Percentiles rank a stretch among this genome's conserved stretches.
Evolutionary conservation across 2,113 vertebrate genomes (phyloP).

Genomic region (Heterotis niloticus): DNA sequence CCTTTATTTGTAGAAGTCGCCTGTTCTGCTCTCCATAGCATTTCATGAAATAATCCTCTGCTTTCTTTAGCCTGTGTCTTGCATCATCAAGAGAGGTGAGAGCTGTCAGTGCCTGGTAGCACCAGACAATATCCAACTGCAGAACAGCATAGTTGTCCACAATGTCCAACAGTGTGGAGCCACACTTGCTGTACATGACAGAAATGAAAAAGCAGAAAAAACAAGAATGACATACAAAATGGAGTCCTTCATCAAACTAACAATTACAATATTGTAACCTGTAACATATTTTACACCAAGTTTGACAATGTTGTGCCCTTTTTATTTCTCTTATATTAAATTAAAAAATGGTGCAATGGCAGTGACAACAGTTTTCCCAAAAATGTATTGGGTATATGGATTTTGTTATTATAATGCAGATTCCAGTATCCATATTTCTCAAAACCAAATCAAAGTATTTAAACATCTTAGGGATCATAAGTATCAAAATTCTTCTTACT

Average conservation of each 20-base stretch:
- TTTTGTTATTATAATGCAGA: no score
- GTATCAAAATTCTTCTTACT: constrained; percentile 55
- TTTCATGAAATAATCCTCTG: constrained; percentile 77
- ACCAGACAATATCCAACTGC: constrained; percentile 95
- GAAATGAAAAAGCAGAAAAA: background rate
- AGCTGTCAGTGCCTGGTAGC: constrained; percentile 77
- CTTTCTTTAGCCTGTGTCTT: constrained; percentile 69
- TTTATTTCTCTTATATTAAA: background rate
- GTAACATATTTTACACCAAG: background rate
- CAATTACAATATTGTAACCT: background rate
- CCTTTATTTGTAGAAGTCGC: constrained; percentile 85
- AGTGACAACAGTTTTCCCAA: no score
- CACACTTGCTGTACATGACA: constrained; percentile 70
- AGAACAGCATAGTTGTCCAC: constrained; percentile 93
- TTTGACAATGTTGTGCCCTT: background rate
- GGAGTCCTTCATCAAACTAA: no score
- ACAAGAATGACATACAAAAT: background rate
- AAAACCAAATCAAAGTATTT: background rate
- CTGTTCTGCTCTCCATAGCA: constrained; percentile 85
- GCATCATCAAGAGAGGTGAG: constrained; percentile 81
- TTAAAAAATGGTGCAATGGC: no score
- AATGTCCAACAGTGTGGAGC: constrained; percentile 67
- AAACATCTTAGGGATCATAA: background rate
- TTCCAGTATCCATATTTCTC: background rate
- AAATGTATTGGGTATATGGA: no score